Conservation (phyloP, 2,888 invertebrate genomes). For the Hyposoter dolosus region DNA sequence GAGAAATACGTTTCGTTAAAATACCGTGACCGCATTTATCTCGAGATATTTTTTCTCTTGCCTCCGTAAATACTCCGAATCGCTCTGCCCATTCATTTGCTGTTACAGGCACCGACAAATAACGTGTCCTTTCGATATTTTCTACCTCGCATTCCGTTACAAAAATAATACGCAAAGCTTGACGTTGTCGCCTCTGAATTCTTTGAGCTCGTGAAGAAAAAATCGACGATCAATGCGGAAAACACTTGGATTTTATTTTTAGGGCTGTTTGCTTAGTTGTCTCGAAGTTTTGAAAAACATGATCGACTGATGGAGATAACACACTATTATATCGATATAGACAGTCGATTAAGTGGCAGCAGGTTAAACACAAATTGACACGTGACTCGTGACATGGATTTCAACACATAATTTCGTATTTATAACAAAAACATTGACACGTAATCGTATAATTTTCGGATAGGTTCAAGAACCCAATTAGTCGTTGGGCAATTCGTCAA, state of each 20-base stretch:
- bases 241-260: not conserved
- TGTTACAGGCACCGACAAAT: not conserved
- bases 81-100: slow-evolving; percentile 13
- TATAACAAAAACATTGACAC: not conserved
- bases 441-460: not conserved
- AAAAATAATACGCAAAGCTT: not conserved
- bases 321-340: not conserved
- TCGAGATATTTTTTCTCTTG: slow-evolving; percentile 25
- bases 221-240: not conserved
- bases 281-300: not conserved
- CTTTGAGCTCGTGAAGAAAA: not conserved
- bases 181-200: not conserved
- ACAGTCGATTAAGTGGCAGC: not conserved
- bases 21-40: slow-evolving; percentile 20
- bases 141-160: not conserved
- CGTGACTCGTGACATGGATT: no score
- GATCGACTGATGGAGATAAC: not conserved
- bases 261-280: not conserved
- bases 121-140: not conserved
- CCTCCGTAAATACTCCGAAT: slow-evolving; percentile 48
- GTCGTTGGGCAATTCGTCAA: not conserved
- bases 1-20: slow-evolving; percentile 31
- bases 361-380: not conserved
- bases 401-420: not conserved
- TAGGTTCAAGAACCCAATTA: not conserved